Conservation (phyloP, 2,797 vertebrate species). For the Phaenicophaeus curvirostris region DNA sequence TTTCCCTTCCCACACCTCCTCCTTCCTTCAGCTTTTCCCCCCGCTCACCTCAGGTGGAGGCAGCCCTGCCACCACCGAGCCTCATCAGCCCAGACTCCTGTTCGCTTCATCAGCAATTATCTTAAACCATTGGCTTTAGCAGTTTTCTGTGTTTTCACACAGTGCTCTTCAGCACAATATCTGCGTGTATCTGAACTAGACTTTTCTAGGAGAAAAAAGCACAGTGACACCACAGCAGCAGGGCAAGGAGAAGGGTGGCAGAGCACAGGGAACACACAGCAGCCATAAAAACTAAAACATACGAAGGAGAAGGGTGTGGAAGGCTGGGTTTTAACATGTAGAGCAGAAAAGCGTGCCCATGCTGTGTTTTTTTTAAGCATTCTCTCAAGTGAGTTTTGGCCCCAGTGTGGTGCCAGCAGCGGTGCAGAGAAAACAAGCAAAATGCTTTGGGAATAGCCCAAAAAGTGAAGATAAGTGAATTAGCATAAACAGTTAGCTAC, state of each 20-base stretch:
- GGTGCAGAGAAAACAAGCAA: neutral
- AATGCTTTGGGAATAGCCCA: neutral
- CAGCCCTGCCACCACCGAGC: fast-evolving
- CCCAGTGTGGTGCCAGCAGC: neutral
- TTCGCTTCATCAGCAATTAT: neutral
- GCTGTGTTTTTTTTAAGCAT: neutral
- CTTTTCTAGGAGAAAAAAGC: neutral
- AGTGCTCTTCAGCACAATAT: fast-evolving
- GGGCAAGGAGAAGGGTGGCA: neutral
- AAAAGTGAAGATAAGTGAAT: neutral
- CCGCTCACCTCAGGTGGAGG: fast-evolving
- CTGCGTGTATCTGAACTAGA: too few relatives aligned
- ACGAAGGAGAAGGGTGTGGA: neutral
- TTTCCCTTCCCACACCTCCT: neutral
- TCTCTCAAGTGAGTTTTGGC: neutral
- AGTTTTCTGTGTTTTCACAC: neutral
- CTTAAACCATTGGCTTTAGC: too few relatives aligned
- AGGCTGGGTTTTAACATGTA: neutral
- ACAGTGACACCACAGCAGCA: fast-evolving
- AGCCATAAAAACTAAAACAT: neutral
- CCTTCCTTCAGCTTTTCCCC: fast-evolving
- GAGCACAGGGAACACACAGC: neutral
- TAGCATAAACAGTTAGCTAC: neutral
- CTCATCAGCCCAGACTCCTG: neutral
- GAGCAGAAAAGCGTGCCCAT: neutral